Percentiles rank a stretch among this genome's conserved stretches.
These are phyloP conservation scores for Brienomyrus brachyistius DNA, from an alignment of 2,113 vertebrate species.

Conservation along the genomic window DNA sequence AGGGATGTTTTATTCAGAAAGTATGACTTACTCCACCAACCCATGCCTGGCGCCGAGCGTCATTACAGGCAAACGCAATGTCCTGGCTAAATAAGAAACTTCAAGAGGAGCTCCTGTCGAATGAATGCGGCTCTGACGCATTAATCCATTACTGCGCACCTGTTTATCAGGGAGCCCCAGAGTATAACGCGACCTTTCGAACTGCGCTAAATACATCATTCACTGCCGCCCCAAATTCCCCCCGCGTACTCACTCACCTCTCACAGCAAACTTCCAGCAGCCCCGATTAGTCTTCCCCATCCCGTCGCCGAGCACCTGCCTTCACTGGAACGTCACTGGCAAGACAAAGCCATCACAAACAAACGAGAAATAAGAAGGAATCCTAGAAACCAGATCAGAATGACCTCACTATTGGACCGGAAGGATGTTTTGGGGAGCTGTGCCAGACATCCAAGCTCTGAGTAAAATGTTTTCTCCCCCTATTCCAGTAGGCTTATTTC, in stretches of 20 bases:
- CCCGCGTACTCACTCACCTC: neutral
- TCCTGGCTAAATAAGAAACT: neutral
- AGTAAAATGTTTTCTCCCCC: neutral
- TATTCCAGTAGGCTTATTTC: neutral
- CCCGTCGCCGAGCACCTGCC: neutral
- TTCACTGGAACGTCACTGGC: neutral
- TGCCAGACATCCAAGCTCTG: neutral
- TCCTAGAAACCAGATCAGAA: neutral
- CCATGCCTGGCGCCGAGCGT: neutral
- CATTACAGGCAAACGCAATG: neutral
- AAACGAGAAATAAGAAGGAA: neutral
- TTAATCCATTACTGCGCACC: neutral
- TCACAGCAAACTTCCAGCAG: neutral
- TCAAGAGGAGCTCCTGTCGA: neutral
- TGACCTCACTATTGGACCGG: neutral
- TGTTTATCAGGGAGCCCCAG: neutral
- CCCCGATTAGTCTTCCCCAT: neutral
- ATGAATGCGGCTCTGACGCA: neutral
- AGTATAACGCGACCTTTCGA: constrained; percentile 1
- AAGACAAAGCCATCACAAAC: neutral
- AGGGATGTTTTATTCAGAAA: neutral
- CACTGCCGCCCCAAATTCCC: neutral
- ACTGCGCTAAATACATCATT: constrained; percentile 5
- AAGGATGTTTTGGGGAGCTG: neutral
- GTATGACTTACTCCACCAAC: neutral